phyloP scores from a whole-genome alignment of 2,797 vertebrate genomes.

The Aeoliscus strigatus region DNA sequence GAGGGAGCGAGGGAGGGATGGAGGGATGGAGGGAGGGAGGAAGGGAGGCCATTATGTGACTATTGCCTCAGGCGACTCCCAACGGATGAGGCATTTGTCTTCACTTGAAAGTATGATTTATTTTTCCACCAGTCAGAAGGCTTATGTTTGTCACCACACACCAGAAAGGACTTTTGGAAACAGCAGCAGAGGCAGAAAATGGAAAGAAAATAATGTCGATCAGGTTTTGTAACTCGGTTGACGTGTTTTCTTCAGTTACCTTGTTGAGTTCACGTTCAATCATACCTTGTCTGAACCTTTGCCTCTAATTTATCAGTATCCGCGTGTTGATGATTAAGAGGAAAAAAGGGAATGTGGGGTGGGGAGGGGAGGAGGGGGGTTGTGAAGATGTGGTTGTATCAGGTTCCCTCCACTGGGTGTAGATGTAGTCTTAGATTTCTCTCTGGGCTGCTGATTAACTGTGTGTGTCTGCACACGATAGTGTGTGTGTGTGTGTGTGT shows the following conservation, averaged over 20 bases:
- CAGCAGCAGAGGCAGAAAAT: slow-evolving; percentile 54
- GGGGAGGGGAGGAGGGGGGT: too few relatives aligned
- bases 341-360: slow-evolving; percentile 40
- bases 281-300: slow-evolving; percentile 52
- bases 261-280: slow-evolving; percentile 65
- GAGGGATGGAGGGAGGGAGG: slow-evolving; percentile 23
- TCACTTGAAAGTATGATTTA: slow-evolving; percentile 76
- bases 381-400: slow-evolving; percentile 63
- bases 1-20: slow-evolving; percentile 28
- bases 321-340: slow-evolving; percentile 61
- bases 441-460: slow-evolving; percentile 71
- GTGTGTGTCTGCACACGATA: slow-evolving; percentile 31
- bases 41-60: slow-evolving; percentile 65
- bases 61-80: slow-evolving; percentile 66
- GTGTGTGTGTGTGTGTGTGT: slow-evolving; percentile 20
- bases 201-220: slow-evolving; percentile 14
- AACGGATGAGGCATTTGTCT: slow-evolving; percentile 73
- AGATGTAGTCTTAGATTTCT: slow-evolving; percentile 77
- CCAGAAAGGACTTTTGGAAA: slow-evolving; percentile 67
- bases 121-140: slow-evolving; percentile 71
- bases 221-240: slow-evolving; percentile 34
- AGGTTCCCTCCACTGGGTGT: slow-evolving; percentile 75
- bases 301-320: slow-evolving; percentile 58
- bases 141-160: slow-evolving; percentile 71
- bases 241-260: slow-evolving; percentile 47